These are phyloP conservation scores for Dermolepida albohirtum DNA, from an alignment of 2,888 invertebrate species.

Conservation along the genomic window DNA sequence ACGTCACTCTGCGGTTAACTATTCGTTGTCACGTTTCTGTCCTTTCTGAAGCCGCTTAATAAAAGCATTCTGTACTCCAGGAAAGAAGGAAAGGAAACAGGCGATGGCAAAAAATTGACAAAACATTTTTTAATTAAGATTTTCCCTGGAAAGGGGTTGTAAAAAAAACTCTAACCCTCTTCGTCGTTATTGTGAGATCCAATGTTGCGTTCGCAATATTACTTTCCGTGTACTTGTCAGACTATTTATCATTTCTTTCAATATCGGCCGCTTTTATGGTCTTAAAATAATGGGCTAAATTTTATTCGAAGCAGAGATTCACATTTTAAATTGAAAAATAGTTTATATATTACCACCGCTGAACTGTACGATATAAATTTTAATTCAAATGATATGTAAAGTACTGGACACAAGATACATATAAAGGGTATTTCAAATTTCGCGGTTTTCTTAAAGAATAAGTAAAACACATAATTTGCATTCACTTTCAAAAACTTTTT, in stretches of 20 bases:
- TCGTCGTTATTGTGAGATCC: constrained; percentile 11
- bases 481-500: no score
- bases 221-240: constrained; percentile 35
- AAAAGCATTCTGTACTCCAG: constrained; percentile 19
- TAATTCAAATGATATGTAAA: no score
- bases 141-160: constrained; percentile 6
- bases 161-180: constrained; percentile 16
- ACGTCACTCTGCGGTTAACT: constrained; percentile 40
- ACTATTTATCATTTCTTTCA: constrained; percentile 38
- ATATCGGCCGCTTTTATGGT: constrained; percentile 12
- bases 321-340: no score
- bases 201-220: constrained; percentile 30
- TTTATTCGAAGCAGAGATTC: not conserved
- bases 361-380: no score
- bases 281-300: constrained; percentile 5
- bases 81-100: constrained; percentile 6
- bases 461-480: no score
- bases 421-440: no score
- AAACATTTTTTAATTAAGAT: constrained; percentile 39
- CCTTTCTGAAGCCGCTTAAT: constrained; percentile 35
- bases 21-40: constrained; percentile 24
- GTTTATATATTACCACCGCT: no score
- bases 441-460: no score
- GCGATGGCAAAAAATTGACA: constrained; percentile 21
- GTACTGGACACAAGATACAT: no score